Conservation (phyloP, 2,797 vertebrate species). For the Sebastes alutus region DNA sequence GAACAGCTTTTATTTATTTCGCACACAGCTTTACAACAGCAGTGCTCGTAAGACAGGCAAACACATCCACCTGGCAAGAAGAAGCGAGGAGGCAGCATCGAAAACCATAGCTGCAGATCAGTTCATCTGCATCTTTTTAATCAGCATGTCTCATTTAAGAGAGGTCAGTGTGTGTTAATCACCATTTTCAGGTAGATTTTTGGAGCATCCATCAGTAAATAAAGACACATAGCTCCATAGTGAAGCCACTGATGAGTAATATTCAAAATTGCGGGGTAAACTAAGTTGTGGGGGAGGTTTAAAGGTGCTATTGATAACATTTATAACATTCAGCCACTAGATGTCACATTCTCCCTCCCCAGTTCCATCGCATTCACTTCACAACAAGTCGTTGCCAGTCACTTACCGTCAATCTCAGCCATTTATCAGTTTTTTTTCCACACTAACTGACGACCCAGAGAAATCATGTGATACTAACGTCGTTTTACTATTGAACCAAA, state of each 20-base stretch:
- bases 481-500: fast-evolving
- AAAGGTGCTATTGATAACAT: too few species aligned
- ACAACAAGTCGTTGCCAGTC: too few species aligned
- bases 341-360: too few species aligned
- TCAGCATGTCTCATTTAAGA: not conserved
- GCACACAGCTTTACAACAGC: slow-evolving; percentile 3
- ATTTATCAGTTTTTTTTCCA: too few species aligned
- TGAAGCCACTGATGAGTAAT: not conserved
- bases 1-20: slow-evolving; percentile 36
- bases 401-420: too few species aligned
- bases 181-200: not conserved
- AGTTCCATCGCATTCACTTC: too few species aligned
- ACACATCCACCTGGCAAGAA: slow-evolving; percentile 11
- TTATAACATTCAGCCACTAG: too few species aligned
- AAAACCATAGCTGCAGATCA: not conserved
- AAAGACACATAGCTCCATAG: not conserved
- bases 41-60: not conserved
- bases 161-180: not conserved
- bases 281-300: not conserved
- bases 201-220: not conserved
- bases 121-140: not conserved
- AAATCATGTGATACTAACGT: fast-evolving
- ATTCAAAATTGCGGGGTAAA: not conserved
- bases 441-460: too few species aligned
- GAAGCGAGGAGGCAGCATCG: not conserved